Conservation (phyloP, 1,140 invertebrate species). For the Antheraea mylitta region DNA sequence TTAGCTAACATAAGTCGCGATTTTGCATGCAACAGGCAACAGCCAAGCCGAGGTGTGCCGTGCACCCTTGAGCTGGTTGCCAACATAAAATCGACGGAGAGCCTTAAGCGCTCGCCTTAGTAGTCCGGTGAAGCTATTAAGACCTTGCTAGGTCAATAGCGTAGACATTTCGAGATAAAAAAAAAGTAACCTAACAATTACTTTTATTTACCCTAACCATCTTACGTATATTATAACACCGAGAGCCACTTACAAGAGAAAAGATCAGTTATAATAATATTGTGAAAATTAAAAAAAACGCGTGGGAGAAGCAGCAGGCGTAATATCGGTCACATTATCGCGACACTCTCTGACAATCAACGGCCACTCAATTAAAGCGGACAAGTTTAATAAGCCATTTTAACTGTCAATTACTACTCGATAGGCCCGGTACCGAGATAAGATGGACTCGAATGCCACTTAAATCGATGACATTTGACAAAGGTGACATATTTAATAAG, state of each 20-base stretch:
- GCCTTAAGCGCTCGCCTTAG: no score
- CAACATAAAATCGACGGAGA: no score
- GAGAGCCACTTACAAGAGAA: not conserved
- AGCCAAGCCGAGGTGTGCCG: no score
- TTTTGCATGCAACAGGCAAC: no score
- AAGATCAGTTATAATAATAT: conserved; percentile 14
- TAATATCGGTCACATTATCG: conserved; percentile 3
- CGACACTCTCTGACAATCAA: conserved; percentile 15
- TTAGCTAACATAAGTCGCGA: no score
- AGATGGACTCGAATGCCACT: conserved; percentile 7
- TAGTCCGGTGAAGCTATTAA: no score
- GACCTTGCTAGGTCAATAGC: no score
- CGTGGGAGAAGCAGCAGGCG: conserved; percentile 22
- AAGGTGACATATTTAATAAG: not conserved
- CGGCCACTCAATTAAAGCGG: conserved; percentile 38
- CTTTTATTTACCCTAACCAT: no score
- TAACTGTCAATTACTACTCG: conserved; percentile 50
- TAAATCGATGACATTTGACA: conserved; percentile 1
- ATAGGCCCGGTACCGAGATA: conserved; percentile 25
- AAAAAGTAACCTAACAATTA: no score
- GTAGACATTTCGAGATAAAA: no score
- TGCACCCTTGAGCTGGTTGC: no score
- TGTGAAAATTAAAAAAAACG: not conserved
- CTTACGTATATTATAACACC: not conserved
- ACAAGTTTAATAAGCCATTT: conserved; percentile 42